These are phyloP conservation scores for Penaeus chinensis DNA, from an alignment of 1,140 invertebrate genomes.

Conservation along the genomic window DNA sequence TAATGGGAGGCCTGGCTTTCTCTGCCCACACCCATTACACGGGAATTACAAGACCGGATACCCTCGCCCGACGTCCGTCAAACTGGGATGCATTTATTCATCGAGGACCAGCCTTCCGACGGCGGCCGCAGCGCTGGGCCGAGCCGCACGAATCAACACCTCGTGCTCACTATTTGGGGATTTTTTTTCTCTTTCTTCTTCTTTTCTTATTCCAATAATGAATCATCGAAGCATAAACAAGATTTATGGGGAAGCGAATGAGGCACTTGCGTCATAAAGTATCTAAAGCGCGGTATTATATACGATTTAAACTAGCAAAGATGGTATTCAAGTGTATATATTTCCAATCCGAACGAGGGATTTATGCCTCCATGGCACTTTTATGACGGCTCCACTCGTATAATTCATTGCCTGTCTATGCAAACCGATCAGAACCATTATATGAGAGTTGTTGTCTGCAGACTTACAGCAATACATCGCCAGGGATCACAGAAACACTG, in stretches of 20 bases:
- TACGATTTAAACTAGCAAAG: slow-evolving; percentile 25
- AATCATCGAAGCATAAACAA: slow-evolving; percentile 34
- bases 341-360: slow-evolving; percentile 26
- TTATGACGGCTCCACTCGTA: not conserved
- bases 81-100: too few species aligned
- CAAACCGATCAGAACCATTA: not conserved
- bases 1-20: too few species aligned
- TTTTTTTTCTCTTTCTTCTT: not conserved
- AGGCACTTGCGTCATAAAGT: slow-evolving; percentile 15
- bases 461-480: too few species aligned
- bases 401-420: not conserved
- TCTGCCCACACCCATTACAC: too few species aligned
- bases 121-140: too few species aligned
- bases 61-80: too few species aligned
- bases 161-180: not conserved
- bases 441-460: too few species aligned
- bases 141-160: not conserved
- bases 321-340: slow-evolving; percentile 30
- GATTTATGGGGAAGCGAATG: slow-evolving; percentile 26
- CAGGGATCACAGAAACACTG: too few species aligned
- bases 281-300: slow-evolving; percentile 26
- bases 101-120: too few species aligned
- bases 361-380: not conserved
- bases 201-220: slow-evolving; percentile 15
- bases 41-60: too few species aligned